Percentiles rank a stretch among this genome's conserved stretches.
Evolutionary conservation across 2,113 vertebrate genomes (phyloP).

Genomic region (Daboia siamensis): DNA sequence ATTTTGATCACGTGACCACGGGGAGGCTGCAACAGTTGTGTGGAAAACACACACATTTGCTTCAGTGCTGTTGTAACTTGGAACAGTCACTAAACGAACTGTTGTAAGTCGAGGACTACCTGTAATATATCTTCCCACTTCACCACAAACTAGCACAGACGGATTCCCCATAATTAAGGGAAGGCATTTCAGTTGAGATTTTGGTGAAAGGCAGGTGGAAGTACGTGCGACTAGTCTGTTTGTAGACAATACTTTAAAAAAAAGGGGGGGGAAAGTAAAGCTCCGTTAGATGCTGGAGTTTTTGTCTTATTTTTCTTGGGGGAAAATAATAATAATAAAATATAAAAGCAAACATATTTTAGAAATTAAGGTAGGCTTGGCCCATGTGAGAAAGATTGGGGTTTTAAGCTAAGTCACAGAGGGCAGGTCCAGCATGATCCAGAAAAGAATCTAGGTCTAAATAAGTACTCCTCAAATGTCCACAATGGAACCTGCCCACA

Average conservation of each 20-base stretch:
- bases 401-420: neutral
- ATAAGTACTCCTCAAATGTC: neutral
- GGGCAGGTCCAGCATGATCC: neutral
- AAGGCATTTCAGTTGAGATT: neutral
- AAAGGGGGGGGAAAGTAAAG: neutral
- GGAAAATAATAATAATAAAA: neutral
- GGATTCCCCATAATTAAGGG: neutral
- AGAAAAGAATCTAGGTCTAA: neutral
- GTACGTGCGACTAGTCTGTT: neutral
- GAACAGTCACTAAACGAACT: rapidly evolving
- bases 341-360: neutral
- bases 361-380: neutral
- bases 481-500: neutral
- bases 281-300: neutral
- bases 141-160: neutral
- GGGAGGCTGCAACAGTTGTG: neutral
- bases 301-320: constrained; percentile 1
- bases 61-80: neutral
- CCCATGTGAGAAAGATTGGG: no score
- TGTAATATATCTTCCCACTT: neutral
- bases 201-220: neutral
- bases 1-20: neutral
- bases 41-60: neutral
- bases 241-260: neutral
- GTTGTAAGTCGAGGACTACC: neutral